Evolutionary conservation across 2,113 vertebrate species (phyloP).

Genomic region (Stictonetta naevosa): DNA sequence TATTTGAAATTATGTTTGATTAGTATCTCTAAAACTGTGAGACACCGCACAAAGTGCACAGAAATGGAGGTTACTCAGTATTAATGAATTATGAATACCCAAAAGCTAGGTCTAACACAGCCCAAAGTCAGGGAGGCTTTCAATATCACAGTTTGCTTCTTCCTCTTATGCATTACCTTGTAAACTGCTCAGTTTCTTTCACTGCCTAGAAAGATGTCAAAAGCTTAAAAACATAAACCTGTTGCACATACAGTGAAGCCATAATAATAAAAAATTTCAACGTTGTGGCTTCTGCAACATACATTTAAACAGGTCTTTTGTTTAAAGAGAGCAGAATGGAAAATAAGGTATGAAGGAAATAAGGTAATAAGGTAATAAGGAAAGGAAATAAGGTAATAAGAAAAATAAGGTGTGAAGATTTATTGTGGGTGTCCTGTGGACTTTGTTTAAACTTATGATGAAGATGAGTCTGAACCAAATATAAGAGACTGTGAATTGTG

Average conservation of each 20-base stretch:
- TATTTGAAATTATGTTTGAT: slow-evolving; percentile 1
- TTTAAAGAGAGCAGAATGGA: neutral
- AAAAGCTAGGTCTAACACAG: neutral
- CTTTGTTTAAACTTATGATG: neutral
- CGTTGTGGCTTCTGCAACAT: neutral
- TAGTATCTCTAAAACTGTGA: neutral
- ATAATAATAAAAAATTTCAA: neutral
- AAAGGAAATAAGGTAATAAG: too few relatives aligned
- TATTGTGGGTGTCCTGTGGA: rapidly evolving
- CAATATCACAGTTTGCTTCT: neutral
- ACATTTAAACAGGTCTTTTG: neutral
- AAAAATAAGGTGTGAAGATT: neutral
- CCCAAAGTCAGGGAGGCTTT: neutral
- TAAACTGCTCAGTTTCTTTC: neutral
- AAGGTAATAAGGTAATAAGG: too few relatives aligned
- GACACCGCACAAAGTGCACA: neutral
- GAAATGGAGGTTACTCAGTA: neutral
- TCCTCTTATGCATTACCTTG: neutral
- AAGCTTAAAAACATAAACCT: neutral
- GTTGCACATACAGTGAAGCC: neutral
- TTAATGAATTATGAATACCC: neutral
- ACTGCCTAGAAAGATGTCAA: neutral
- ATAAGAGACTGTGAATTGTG: neutral
- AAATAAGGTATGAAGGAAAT: neutral
- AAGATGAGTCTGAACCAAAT: neutral